Base-by-base conservation (phyloP, 2,888 invertebrate species). In the Dinocampus coccinellae region DNA sequence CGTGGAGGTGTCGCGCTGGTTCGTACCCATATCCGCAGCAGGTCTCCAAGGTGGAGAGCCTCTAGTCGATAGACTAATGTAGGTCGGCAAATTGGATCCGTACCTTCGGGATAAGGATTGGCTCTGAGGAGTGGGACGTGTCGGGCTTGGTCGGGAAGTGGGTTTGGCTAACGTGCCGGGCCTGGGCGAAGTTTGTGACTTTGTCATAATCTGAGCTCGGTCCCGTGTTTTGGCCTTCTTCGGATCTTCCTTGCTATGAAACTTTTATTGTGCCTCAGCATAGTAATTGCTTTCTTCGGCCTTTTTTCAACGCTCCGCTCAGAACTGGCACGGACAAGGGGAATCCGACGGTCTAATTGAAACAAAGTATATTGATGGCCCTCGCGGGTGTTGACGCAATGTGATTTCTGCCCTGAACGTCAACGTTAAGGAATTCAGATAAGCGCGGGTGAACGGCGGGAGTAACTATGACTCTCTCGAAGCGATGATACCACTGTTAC, bases 21-120 rank as follows among this genome's bases (percentile, higher is more conserved):
- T 90, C 91, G 91, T 92, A 92, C 91, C 91, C 90, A 91, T 91
- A 92, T 91, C 92, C 91, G 91, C 92, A 92, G 90, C 92, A 92
- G 92, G 92, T 93, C 91, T 92, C 92, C 92, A 91, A 92, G 92
- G 91, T 91, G 89, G 82, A 88, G 89, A 91, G 90, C 90, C 91
- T 91, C 90, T 91, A 90, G 76, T 74, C 90, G 89, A 90, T 90
- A 89, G 90, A 91, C 33, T 65, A 70, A 70, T 70, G 65, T 65
- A 62, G 62, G 58, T 57, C 57, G 57, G 90, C 91, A 92, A 92
- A 90, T 89, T 90, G 88, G 91, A 91, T 90, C 89, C 89, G 89
- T 89, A 89, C 89, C 89, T 89, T 91, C 90, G 39, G 42, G 58
- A 67, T 53, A 79, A 84, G 81, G 82, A 77, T 77, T 92, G 92